phyloP scores from a whole-genome alignment of 1,140 invertebrate species.

The Drosophila trapezifrons region DNA sequence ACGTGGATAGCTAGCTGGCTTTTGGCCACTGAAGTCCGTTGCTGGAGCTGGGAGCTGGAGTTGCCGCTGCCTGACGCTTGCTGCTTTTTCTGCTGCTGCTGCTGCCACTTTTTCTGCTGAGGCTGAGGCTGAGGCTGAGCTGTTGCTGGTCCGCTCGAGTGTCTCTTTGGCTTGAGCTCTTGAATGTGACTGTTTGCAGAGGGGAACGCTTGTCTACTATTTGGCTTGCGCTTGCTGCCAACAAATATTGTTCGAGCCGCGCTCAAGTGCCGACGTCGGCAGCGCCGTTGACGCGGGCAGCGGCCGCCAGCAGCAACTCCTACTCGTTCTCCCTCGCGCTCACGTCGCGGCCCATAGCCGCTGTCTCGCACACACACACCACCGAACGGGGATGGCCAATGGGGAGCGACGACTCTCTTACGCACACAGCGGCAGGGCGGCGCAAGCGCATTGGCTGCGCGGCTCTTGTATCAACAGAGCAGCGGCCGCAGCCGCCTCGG shows the following conservation, averaged over 20 bases:
- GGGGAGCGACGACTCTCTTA: conserved; percentile 66
- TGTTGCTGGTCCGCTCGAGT: conserved; percentile 81
- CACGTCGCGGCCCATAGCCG: conserved; percentile 1
- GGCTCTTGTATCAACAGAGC: conserved; percentile 74
- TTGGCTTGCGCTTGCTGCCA: conserved; percentile 84
- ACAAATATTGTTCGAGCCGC: conserved; percentile 84
- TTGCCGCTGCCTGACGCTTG: conserved; percentile 18
- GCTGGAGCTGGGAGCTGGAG: conserved; percentile 36
- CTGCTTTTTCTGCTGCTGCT: conserved; percentile 11
- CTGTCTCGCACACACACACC: conserved; percentile 44
- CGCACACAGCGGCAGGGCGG: conserved; percentile 63
- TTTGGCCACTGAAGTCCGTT: conserved; percentile 72
- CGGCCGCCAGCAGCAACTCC: conserved; percentile 32
- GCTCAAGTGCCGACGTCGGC: conserved; percentile 75
- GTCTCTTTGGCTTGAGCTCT: conserved; percentile 84
- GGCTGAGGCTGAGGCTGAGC: conserved; percentile 33
- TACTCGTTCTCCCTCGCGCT: conserved; percentile 54
- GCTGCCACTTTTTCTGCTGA: conserved; percentile 20
- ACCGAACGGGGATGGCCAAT: conserved; percentile 52
- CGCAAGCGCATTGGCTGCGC: conserved; percentile 72
- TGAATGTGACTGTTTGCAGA: conserved; percentile 85
- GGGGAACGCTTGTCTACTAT: conserved; percentile 84
- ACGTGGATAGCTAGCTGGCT: conserved; percentile 75
- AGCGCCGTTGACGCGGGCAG: conserved; percentile 31
- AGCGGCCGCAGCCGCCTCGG: conserved; percentile 31